A percentile compares a stretch with the other conserved stretches of the same genome.
phyloP scores from a whole-genome alignment of 2,888 invertebrate genomes.

The Mechanitis messenoides region DNA sequence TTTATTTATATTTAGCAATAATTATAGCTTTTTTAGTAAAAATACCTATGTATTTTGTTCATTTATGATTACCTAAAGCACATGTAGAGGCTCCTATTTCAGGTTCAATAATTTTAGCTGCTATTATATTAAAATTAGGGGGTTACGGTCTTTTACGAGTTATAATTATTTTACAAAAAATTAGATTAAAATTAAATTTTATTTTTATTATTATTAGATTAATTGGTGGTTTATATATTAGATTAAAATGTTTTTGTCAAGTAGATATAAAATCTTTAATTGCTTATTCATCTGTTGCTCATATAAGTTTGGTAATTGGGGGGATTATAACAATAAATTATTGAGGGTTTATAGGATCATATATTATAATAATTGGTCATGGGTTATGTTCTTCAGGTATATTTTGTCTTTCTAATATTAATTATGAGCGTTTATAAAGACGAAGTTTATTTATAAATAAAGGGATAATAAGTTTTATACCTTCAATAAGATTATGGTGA shows the following conservation, averaged over 20 bases:
- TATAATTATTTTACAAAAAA: conserved; percentile 62
- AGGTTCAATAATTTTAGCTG: conserved; percentile 85
- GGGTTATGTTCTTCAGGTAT: conserved; percentile 80
- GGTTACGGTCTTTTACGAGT: conserved; percentile 81
- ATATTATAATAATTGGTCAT: conserved; percentile 80
- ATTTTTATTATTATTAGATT: conserved; percentile 74
- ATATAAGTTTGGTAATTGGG: conserved; percentile 80
- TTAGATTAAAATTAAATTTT: conserved; percentile 70
- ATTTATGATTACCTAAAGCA: conserved; percentile 84
- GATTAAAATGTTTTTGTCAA: conserved; percentile 81
- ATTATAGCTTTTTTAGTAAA: conserved; percentile 82
- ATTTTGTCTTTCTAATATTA: conserved; percentile 81
- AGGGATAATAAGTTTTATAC: conserved; percentile 77
- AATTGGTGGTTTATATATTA: conserved; percentile 77
- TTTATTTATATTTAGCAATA: conserved; percentile 73
- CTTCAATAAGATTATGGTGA: conserved; percentile 77
- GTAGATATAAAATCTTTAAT: conserved; percentile 83
- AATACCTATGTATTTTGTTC: conserved; percentile 82
- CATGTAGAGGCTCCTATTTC: conserved; percentile 85
- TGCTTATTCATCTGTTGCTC: conserved; percentile 84
- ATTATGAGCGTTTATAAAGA: conserved; percentile 77
- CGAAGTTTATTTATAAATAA: conserved; percentile 80
- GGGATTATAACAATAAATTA: conserved; percentile 76
- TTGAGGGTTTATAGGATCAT: conserved; percentile 71
- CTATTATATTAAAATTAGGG: conserved; percentile 83